Conservation (phyloP, 2,888 invertebrate genomes). For the Acholoe squamosa region DNA sequence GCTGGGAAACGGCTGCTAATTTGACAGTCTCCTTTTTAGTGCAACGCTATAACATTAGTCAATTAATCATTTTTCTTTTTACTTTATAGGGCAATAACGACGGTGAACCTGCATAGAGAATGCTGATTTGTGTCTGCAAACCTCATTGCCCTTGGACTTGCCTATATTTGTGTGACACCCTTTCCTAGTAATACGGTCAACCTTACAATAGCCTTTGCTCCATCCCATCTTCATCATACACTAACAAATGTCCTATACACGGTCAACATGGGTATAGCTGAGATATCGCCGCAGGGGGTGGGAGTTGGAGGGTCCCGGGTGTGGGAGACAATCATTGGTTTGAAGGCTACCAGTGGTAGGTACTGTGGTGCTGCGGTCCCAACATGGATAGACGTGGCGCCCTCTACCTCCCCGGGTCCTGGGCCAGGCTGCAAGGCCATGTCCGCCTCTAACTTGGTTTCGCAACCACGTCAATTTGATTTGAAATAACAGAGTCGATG, state of each 20-base stretch:
- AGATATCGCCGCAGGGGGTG: background rate
- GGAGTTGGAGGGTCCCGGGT: background rate
- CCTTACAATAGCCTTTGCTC: background rate
- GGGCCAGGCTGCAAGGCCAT: background rate
- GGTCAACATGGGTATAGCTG: background rate
- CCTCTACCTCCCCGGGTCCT: background rate
- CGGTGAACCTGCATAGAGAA: too few species aligned
- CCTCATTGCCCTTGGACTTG: too few species aligned
- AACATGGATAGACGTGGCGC: background rate
- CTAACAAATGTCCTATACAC: background rate
- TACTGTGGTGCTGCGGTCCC: background rate
- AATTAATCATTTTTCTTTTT: too few species aligned
- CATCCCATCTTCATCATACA: background rate
- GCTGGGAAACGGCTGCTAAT: too few species aligned
- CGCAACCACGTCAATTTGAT: slow-evolving; percentile 22
- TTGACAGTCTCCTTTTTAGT: too few species aligned
- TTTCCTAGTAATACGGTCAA: background rate
- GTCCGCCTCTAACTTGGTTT: slow-evolving; percentile 25
- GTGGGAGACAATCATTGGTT: slow-evolving; percentile 36
- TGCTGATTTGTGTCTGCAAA: too few species aligned
- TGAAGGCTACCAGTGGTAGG: background rate
- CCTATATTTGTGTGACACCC: too few species aligned
- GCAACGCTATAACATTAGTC: too few species aligned
- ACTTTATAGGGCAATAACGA: too few species aligned
- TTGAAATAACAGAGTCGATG: slow-evolving; percentile 32